Evolutionary conservation across 92 coral and sea anemone genomes (phyloP).

Genomic region (Parazoanthus swiftii): DNA sequence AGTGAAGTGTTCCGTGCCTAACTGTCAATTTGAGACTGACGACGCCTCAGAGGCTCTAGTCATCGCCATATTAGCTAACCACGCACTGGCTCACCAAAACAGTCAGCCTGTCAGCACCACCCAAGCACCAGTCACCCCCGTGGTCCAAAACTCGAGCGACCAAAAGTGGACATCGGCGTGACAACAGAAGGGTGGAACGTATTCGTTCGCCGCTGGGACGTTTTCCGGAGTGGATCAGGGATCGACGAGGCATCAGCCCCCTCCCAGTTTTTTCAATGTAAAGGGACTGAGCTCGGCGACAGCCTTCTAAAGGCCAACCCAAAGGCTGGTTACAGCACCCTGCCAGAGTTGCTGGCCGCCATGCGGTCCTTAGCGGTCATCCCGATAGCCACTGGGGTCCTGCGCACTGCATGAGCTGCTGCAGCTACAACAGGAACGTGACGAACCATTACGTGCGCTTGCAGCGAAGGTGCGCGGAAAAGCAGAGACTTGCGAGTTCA

Average conservation of each 20-base stretch:
- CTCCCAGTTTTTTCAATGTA: conserved; percentile 64
- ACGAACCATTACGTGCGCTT: conserved; percentile 55
- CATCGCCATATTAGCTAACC: conserved; percentile 13
- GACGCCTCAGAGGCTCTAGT: conserved; percentile 17
- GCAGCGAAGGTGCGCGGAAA: conserved; percentile 62
- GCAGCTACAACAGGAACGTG: conserved; percentile 59
- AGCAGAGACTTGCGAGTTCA: conserved; percentile 60
- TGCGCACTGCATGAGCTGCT: conserved; percentile 62
- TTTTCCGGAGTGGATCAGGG: conserved; percentile 64
- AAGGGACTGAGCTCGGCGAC: conserved; percentile 65
- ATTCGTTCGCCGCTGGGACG: conserved; percentile 67
- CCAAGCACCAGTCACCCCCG: conserved; percentile 16
- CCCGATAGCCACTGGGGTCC: conserved; percentile 68
- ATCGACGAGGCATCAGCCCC: conserved; percentile 63
- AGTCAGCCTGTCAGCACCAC: conserved; percentile 15
- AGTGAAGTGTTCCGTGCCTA: conserved; percentile 29
- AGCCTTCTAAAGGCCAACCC: conserved; percentile 66
- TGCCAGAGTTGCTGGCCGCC: conserved; percentile 52
- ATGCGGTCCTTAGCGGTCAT: conserved; percentile 79
- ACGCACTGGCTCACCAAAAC: conserved; percentile 32
- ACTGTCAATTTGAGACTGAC: conserved; percentile 22
- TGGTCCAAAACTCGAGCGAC: conserved; percentile 20
- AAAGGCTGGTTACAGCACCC: conserved; percentile 43
- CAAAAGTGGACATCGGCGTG: conserved; percentile 51
- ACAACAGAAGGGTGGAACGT: conserved; percentile 63